Evolutionary conservation across 1,140 invertebrate genomes (phyloP), one percentile per base, ranked within the genome.

Genomic region (Orchesella cincta): DNA sequence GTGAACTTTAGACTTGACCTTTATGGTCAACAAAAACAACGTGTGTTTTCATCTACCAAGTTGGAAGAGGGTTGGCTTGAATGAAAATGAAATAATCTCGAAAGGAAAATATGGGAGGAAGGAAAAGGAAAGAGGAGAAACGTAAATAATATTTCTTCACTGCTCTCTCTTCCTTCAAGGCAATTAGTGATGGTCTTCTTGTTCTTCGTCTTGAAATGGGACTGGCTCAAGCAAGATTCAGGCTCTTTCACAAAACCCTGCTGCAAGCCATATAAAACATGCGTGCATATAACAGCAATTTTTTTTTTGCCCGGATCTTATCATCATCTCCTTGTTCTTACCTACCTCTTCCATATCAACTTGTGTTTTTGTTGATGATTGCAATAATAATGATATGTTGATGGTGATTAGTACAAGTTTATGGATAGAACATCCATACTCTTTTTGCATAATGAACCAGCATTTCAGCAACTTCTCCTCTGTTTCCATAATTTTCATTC

Each of bases 401-500:
- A n/a, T 57, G 52, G 52, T 57, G 52, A 57, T 57, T 57, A 57
- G 52, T 57, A n/a, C 52, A 57, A 57, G 52, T 57, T 46, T 57
- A 57, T 57, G 52, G 23, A 57, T 57, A n/a, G 5, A 46, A 46
- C 52, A 18, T 57, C 23, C 39, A 8, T 57, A 57, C 14, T 57
- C 52, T 26, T n/a, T 57, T 14, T 57, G 52, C 23, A 57, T 57
- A 57, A 57, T 57, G 52, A 57, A 57, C 52, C 52, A n/a, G 52
- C 52, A 57, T 57, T n/a, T n/a, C n/a, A n/a, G n/a, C n/a, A n/a
- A n/a, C n/a, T n/a, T n/a, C n/a, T n/a, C n/a, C n/a, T n/a, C n/a
- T n/a, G 52, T 23, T 57, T 12, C 52, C 23, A 18, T 18, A 8
- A 57, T 57, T 57, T 57, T 23, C 52, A 57, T 57, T 57, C 52